Percentiles rank a stretch among this genome's conserved stretches.
Evolutionary conservation across 2,888 invertebrate species (phyloP).

Genomic region (Ryuthela nishihirai): DNA sequence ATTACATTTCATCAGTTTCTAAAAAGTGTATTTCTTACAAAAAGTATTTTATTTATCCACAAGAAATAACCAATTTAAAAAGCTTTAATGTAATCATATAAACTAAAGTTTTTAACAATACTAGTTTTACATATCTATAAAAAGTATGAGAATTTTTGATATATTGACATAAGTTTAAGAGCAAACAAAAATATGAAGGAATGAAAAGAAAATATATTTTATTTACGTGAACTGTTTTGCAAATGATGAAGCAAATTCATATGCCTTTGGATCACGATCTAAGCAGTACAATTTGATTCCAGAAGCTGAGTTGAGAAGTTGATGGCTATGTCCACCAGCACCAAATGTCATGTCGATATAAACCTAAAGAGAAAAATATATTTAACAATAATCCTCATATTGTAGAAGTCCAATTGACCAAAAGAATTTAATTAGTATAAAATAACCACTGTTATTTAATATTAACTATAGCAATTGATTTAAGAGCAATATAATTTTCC

Average conservation of each 20-base stretch:
- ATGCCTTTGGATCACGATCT: conserved; percentile 82
- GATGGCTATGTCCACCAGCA: conserved; percentile 80
- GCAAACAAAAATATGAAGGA: too few relatives aligned
- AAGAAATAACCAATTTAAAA: not conserved
- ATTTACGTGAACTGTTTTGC: not conserved
- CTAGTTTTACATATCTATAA: not conserved
- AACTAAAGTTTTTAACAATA: not conserved
- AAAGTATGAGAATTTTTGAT: not conserved
- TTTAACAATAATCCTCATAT: too few relatives aligned
- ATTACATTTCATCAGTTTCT: too few relatives aligned
- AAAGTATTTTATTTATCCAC: too few relatives aligned
- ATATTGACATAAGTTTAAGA: not conserved
- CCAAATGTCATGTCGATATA: conserved; percentile 96
- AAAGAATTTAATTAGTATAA: too few relatives aligned
- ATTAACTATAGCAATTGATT: too few relatives aligned
- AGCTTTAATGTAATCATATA: not conserved
- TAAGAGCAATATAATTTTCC: too few relatives aligned
- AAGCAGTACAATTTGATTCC: conserved; percentile 69
- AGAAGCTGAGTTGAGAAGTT: conserved; percentile 64
- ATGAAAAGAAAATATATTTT: not conserved
- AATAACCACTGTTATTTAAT: too few relatives aligned
- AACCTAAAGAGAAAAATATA: conserved; percentile 44
- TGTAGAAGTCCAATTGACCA: too few relatives aligned
- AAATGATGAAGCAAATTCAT: conserved; percentile 49
- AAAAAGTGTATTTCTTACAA: too few relatives aligned